These are phyloP conservation scores for Neolamprologus caudopunctatus DNA, from an alignment of 2,113 vertebrate species.

Conservation along the genomic window DNA sequence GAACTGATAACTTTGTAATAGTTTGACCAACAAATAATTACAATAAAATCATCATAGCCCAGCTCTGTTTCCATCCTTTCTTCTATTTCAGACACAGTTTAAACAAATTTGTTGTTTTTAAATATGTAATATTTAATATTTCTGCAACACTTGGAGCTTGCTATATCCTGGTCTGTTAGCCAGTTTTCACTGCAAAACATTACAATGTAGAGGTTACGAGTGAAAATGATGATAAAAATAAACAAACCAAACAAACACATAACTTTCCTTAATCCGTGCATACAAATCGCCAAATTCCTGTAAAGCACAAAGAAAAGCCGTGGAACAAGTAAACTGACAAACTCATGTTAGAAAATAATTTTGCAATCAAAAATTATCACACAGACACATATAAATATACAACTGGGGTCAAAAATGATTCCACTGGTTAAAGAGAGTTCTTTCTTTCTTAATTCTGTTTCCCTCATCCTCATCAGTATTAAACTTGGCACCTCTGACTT, in stretches of 20 bases:
- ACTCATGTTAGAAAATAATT: not conserved
- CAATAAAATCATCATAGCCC: not conserved
- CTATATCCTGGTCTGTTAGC: not conserved
- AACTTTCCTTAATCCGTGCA: not conserved
- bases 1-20: not conserved
- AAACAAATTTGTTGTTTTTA: not conserved
- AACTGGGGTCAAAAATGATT: not conserved
- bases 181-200: not conserved
- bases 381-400: not conserved
- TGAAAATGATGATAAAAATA: not conserved
- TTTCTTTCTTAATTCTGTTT: accelerated
- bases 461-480: not conserved
- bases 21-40: not conserved
- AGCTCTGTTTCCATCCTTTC: not conserved
- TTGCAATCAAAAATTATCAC: not conserved
- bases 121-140: not conserved
- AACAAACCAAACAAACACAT: not conserved
- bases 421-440: not conserved
- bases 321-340: not conserved
- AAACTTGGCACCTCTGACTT: not conserved
- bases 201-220: not conserved
- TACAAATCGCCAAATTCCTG: not conserved
- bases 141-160: accelerated
- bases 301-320: not conserved
- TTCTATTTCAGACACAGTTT: not conserved